These are phyloP conservation scores for Torymus auratus DNA, from an alignment of 2,888 invertebrate species.

Conservation along the genomic window DNA sequence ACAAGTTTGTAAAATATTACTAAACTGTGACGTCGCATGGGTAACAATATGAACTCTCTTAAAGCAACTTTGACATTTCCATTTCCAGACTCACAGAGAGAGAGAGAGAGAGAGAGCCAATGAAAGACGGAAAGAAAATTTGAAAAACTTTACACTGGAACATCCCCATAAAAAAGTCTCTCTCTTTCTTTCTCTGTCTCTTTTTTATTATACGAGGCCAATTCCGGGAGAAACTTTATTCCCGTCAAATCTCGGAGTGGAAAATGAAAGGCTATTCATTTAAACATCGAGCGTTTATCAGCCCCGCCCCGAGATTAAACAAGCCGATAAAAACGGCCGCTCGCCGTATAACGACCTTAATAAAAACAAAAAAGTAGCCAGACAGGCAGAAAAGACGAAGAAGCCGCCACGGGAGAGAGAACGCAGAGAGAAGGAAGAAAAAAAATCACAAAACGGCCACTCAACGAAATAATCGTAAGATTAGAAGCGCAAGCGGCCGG, in stretches of 20 bases:
- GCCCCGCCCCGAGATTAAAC: background rate
- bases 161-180: background rate
- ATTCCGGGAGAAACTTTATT: background rate
- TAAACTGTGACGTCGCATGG: too few species aligned
- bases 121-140: too few species aligned
- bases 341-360: too few species aligned
- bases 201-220: background rate
- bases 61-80: too few species aligned
- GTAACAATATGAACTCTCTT: too few species aligned
- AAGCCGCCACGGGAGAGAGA: background rate
- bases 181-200: background rate
- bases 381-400: background rate
- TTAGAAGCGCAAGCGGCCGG: constrained; percentile 46
- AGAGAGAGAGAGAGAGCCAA: too few species aligned
- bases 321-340: too few species aligned
- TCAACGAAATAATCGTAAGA: constrained; percentile 50
- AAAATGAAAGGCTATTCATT: background rate
- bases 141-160: too few species aligned
- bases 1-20: too few species aligned
- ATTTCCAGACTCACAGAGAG: too few species aligned
- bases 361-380: too few species aligned
- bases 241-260: background rate
- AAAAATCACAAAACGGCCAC: constrained; percentile 36
- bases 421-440: background rate
- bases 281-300: constrained; percentile 1